Conservation (phyloP, 2,113 vertebrate genomes). For the Ophiodon elongatus region DNA sequence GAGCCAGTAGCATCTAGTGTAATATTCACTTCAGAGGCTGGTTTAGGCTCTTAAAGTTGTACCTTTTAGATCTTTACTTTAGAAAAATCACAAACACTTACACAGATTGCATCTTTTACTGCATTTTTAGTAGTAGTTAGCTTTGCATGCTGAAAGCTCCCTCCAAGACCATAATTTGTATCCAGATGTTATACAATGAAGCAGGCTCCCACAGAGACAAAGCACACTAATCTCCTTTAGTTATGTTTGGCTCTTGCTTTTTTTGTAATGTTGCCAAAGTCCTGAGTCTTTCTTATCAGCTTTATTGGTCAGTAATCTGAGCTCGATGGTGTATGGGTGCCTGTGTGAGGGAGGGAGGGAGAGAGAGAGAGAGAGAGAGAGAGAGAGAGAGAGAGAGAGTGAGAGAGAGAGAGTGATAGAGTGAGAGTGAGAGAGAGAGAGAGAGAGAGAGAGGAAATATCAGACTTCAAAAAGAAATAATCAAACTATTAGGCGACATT, state of each 20-base stretch:
- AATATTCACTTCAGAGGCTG: not conserved
- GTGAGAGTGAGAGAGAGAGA: not conserved
- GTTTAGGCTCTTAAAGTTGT: not conserved
- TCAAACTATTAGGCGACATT: not conserved
- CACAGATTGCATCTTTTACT: not conserved
- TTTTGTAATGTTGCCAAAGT: conserved; percentile 28
- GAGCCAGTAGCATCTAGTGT: not conserved
- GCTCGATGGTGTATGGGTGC: conserved; percentile 3
- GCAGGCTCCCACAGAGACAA: conserved; percentile 14
- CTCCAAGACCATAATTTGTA: not conserved
- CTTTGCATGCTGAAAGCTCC: not conserved
- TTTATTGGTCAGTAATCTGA: conserved; percentile 54
- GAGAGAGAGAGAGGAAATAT: not conserved
- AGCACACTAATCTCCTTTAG: conserved; percentile 32
- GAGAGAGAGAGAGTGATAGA: not conserved
- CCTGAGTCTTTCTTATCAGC: conserved; percentile 16
- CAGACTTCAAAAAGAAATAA: conserved; percentile 6
- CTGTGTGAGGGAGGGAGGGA: not conserved
- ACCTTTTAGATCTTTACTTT: not conserved
- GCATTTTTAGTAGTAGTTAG: not conserved
- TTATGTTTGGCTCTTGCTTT: conserved; percentile 29
- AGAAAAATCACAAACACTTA: not conserved
- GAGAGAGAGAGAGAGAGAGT: not conserved
- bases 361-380: not conserved
- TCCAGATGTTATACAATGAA: conserved; percentile 32